Evolutionary conservation across 2,113 vertebrate genomes (phyloP).

Genomic region (Rutilus rutilus): DNA sequence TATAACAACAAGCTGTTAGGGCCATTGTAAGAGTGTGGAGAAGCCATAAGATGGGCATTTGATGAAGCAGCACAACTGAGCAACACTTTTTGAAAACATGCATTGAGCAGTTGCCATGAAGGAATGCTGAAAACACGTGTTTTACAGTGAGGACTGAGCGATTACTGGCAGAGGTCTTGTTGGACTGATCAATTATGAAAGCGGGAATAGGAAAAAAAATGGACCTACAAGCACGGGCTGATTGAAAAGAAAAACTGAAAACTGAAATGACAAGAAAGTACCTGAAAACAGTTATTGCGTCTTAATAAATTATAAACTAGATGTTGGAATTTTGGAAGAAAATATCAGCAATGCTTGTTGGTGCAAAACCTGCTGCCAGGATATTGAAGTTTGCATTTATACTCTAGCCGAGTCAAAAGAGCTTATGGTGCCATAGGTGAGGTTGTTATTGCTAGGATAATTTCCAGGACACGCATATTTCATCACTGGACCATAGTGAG

Average conservation of each 20-base stretch:
- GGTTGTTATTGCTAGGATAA: neutral
- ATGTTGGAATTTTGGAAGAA: neutral
- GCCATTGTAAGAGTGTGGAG: slow-evolving; percentile 62
- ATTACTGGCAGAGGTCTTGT: neutral
- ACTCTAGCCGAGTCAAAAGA: neutral
- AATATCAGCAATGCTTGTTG: neutral
- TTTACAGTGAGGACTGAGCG: neutral
- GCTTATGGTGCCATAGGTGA: neutral
- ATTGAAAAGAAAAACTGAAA: neutral
- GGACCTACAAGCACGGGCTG: neutral
- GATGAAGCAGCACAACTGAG: slow-evolving; percentile 28
- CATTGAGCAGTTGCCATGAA: slow-evolving; percentile 2
- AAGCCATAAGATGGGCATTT: slow-evolving; percentile 37
- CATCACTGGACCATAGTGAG: too few species aligned
- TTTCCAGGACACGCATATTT: too few species aligned
- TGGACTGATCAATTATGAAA: slow-evolving; percentile 25
- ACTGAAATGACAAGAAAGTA: neutral
- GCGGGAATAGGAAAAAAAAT: neutral
- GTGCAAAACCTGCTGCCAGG: neutral
- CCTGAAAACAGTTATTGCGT: neutral
- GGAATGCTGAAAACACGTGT: slow-evolving; percentile 27
- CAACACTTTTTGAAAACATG: slow-evolving; percentile 20
- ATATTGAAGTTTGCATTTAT: neutral
- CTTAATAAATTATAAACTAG: neutral
- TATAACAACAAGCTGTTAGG: slow-evolving; percentile 68